These are phyloP conservation scores for Lepidurus apus DNA, from an alignment of 1,140 invertebrate genomes.

Conservation along the genomic window DNA sequence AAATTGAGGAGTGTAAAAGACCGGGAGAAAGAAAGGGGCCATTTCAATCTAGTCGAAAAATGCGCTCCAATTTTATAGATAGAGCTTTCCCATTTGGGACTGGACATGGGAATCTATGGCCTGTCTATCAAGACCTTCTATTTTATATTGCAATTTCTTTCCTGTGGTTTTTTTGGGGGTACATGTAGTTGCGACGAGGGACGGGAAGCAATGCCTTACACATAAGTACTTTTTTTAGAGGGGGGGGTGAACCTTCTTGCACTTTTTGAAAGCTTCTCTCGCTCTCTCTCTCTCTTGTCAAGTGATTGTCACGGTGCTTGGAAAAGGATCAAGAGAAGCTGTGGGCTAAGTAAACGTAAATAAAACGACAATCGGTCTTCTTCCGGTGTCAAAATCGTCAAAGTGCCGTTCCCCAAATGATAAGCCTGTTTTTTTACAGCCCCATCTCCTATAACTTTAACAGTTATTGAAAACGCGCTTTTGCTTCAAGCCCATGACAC, in stretches of 20 bases:
- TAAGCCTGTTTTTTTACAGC: background rate
- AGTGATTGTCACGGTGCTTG: constrained; percentile 12
- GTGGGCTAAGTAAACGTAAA: constrained; percentile 8
- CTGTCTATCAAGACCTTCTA: constrained; percentile 12
- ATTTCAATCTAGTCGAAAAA: constrained; percentile 22
- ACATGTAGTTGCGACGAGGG: background rate
- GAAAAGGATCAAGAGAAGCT: constrained; percentile 15
- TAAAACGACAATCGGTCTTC: constrained; percentile 18
- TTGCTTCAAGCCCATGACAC: background rate
- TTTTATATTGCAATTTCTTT: constrained; percentile 11
- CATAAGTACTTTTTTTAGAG: background rate
- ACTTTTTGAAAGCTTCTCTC: constrained; percentile 7
- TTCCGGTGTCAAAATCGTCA: constrained; percentile 3
- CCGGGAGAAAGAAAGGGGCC: constrained; percentile 17
- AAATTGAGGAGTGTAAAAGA: constrained; percentile 15
- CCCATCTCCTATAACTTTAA: background rate
- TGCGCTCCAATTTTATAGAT: constrained; percentile 22
- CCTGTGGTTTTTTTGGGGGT: background rate
- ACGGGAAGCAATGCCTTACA: background rate
- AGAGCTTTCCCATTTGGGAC: constrained; percentile 21
- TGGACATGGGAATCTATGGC: constrained; percentile 13
- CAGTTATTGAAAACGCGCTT: background rate
- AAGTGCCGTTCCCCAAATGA: background rate
- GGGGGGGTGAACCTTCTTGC: background rate
- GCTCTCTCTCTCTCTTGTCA: background rate